A percentile compares a stretch with the other conserved stretches of the same genome.
These are phyloP conservation scores for Chloebia gouldiae DNA, from an alignment of 2,113 vertebrate genomes.

Conservation along the genomic window DNA sequence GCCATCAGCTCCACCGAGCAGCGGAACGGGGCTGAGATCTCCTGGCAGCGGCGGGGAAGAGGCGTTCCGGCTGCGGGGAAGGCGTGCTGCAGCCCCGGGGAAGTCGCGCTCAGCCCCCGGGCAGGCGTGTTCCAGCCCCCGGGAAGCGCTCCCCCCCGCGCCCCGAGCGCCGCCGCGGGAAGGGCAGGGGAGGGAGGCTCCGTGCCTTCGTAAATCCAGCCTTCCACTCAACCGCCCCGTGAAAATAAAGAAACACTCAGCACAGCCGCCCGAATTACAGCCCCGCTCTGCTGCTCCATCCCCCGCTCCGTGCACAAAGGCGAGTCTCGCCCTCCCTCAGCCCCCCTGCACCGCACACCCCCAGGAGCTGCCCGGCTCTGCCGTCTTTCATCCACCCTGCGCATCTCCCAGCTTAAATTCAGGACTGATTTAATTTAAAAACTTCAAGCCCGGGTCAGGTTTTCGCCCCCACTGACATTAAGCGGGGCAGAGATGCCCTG, in stretches of 20 bases:
- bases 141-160: not conserved
- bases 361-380: not conserved
- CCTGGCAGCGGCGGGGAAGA: not conserved
- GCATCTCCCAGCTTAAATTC: not conserved
- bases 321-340: not conserved
- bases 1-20: not conserved
- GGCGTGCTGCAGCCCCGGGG: not conserved
- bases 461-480: too few species aligned
- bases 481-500: not conserved
- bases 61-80: not conserved
- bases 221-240: too few species aligned
- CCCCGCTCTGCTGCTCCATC: not conserved
- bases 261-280: not conserved
- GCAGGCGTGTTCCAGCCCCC: not conserved
- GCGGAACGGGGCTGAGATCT: not conserved
- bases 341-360: too few species aligned
- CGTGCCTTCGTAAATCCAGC: not conserved
- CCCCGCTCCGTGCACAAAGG: not conserved
- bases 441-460: not conserved
- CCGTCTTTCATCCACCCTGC: too few species aligned
- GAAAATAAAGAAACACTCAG: not conserved
- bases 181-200: not conserved
- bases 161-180: not conserved
- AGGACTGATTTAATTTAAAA: rapidly evolving
- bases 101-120: not conserved